phyloP scores from a whole-genome alignment of 1,140 invertebrate genomes.

The Hestina assimilis region DNA sequence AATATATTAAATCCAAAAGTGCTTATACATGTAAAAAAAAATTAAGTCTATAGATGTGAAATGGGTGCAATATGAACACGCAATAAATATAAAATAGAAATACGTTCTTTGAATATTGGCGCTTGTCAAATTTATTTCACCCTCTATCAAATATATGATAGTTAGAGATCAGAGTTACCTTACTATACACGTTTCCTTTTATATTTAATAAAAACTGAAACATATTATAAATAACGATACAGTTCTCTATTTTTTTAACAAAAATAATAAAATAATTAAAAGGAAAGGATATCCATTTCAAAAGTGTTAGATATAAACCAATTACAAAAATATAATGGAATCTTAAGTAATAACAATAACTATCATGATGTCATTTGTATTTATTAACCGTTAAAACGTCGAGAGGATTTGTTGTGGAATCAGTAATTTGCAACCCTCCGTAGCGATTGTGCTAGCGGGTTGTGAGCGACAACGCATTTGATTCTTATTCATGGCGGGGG shows the following conservation, averaged over 20 bases:
- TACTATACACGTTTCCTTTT: background rate
- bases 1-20: too few species aligned
- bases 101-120: constrained; percentile 50
- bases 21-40: background rate
- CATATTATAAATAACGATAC: too few species aligned
- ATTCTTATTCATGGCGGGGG: constrained; percentile 70
- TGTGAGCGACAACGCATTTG: constrained; percentile 61
- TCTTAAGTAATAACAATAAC: constrained; percentile 38
- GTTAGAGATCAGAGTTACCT: background rate
- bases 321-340: background rate
- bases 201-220: background rate
- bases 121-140: constrained; percentile 56
- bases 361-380: constrained; percentile 61
- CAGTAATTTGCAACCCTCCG: constrained; percentile 67
- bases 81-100: constrained; percentile 22
- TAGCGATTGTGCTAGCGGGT: constrained; percentile 36
- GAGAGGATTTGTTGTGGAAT: constrained; percentile 41
- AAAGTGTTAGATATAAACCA: background rate
- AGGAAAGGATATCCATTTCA: background rate
- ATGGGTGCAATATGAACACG: constrained; percentile 7
- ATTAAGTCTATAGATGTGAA: background rate
- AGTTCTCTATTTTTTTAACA: too few species aligned
- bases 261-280: too few species aligned
- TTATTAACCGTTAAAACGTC: constrained; percentile 65
- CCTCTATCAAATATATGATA: too few species aligned